A percentile compares a stretch with the other conserved stretches of the same genome.
phyloP scores from a whole-genome alignment of 2,888 invertebrate genomes.

The Linnaemya vulpina region DNA sequence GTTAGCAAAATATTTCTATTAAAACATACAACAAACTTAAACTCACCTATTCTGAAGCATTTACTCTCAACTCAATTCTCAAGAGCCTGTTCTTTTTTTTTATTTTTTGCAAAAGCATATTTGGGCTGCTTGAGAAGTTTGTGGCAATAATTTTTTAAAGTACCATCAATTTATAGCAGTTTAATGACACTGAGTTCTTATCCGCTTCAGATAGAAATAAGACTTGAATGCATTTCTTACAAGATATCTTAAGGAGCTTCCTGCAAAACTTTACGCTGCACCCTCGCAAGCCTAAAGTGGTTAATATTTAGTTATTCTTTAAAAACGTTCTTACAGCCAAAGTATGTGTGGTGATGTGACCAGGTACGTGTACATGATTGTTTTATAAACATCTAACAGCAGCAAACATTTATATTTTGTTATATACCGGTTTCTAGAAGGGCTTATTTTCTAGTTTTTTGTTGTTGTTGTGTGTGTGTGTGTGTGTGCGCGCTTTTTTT shows the following conservation, averaged over 20 bases:
- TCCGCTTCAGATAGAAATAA: not conserved
- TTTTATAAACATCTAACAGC: not conserved
- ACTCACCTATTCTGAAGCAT: conserved; percentile 64
- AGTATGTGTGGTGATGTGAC: conserved; percentile 12
- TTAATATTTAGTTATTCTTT: conserved; percentile 61
- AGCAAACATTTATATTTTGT: not conserved
- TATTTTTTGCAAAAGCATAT: conserved; percentile 53
- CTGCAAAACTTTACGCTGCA: conserved; percentile 1
- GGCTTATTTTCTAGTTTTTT: conserved; percentile 47
- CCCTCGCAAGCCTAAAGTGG: conserved; percentile 32
- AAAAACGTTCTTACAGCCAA: conserved; percentile 45
- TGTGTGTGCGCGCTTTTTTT: not conserved
- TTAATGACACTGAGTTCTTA: not conserved
- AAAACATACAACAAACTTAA: conserved; percentile 48
- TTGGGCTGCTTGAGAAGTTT: conserved; percentile 32
- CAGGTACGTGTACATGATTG: not conserved
- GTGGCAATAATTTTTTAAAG: not conserved
- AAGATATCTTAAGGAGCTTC: too few relatives aligned
- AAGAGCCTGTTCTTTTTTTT: conserved; percentile 55
- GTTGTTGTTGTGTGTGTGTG: conserved; percentile 18
- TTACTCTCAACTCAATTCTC: conserved; percentile 66
- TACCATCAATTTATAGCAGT: not conserved
- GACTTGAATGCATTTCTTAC: too few relatives aligned
- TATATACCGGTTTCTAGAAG: conserved; percentile 42
- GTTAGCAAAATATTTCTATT: conserved; percentile 57